These are phyloP conservation scores for Taenioides sp. DNA, from an alignment of 2,797 vertebrate genomes.

Conservation along the genomic window DNA sequence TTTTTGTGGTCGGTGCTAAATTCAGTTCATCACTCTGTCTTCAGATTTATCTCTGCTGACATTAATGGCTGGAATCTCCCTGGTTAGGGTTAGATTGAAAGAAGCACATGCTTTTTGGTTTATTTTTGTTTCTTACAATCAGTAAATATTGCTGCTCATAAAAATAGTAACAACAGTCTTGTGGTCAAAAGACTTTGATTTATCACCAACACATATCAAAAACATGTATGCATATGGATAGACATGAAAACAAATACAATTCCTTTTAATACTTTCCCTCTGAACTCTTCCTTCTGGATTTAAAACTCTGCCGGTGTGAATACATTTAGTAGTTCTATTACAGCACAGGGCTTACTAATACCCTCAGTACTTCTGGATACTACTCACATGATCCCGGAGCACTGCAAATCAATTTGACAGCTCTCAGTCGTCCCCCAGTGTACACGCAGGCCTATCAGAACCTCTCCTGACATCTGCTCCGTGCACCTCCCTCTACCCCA, in stretches of 20 bases:
- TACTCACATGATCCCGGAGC: constrained; percentile 37
- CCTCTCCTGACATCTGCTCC: constrained; percentile 77
- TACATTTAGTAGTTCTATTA: constrained; percentile 39
- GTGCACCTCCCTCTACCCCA: constrained; percentile 41
- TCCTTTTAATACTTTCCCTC: neutral
- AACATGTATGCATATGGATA: neutral
- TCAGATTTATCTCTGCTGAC: constrained; percentile 43
- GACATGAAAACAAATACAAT: neutral
- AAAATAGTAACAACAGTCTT: neutral
- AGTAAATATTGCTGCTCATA: neutral
- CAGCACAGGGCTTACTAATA: constrained; percentile 33
- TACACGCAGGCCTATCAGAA: constrained; percentile 73
- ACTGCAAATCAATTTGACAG: constrained; percentile 78
- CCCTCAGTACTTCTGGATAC: constrained; percentile 30
- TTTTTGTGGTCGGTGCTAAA: constrained; percentile 57
- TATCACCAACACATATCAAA: neutral
- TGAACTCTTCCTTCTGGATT: constrained; percentile 6
- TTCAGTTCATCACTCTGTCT: constrained; percentile 56
- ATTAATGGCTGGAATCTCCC: constrained; percentile 44
- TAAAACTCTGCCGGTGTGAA: constrained; percentile 27
- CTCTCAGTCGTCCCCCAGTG: constrained; percentile 77
- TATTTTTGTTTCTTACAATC: neutral
- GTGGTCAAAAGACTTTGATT: neutral
- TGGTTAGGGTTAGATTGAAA: constrained; percentile 38
- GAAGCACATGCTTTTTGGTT: neutral